A percentile compares a stretch with the other conserved stretches of the same genome.
phyloP scores from a whole-genome alignment of 2,888 invertebrate genomes.

The Drosophila siamana region DNA sequence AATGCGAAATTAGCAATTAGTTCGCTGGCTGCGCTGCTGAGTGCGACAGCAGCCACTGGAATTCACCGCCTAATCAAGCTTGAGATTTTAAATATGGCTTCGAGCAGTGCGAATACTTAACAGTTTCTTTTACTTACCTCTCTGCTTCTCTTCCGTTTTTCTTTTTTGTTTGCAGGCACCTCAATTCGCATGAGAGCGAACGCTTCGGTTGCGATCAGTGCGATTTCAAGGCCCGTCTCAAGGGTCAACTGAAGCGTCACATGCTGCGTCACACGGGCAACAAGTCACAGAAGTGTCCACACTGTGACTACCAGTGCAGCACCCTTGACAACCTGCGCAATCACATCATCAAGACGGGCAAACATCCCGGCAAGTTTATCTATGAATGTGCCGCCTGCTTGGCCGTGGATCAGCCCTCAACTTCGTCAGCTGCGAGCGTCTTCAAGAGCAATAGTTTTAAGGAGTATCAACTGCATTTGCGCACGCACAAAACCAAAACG shows the following conservation, averaged over 20 bases:
- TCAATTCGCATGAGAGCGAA: constrained; percentile 80
- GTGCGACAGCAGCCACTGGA: constrained; percentile 71
- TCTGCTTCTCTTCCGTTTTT: too few relatives aligned
- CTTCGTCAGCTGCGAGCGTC: background rate
- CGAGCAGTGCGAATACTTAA: constrained; percentile 40
- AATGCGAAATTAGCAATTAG: constrained; percentile 79
- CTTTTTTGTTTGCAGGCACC: constrained; percentile 81
- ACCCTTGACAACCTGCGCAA: constrained; percentile 94
- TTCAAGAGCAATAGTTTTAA: constrained; percentile 81
- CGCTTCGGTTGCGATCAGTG: constrained; percentile 89
- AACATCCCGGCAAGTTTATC: constrained; percentile 91
- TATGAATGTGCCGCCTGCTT: constrained; percentile 89
- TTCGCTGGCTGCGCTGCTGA: constrained; percentile 44
- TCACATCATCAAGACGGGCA: constrained; percentile 92
- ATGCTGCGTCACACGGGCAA: constrained; percentile 90
- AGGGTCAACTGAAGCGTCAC: constrained; percentile 92
- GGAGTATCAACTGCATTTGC: constrained; percentile 80
- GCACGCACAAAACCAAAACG: constrained; percentile 21
- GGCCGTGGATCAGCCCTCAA: constrained; percentile 8
- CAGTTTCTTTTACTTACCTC: constrained; percentile 18
- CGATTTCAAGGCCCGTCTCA: constrained; percentile 88
- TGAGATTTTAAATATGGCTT: constrained; percentile 71
- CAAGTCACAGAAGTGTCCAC: constrained; percentile 94
- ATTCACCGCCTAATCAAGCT: constrained; percentile 68
- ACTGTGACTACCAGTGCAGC: constrained; percentile 92